Evolutionary conservation across 2,888 invertebrate species (phyloP).

Genomic region (Magallana nippona): DNA sequence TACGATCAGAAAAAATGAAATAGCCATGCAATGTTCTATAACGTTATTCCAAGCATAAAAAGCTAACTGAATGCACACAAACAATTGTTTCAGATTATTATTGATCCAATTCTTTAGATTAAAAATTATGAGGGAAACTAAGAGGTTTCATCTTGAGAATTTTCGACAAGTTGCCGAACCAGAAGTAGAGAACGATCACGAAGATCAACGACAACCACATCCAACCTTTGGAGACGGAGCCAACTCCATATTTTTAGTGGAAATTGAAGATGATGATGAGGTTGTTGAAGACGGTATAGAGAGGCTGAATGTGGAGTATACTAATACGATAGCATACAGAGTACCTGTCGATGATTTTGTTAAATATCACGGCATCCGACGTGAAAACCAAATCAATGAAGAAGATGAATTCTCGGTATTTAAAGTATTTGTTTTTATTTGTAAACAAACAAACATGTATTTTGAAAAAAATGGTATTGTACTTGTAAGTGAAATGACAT

Average conservation of each 20-base stretch:
- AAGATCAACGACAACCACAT: neutral
- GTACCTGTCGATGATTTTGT: neutral
- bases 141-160: neutral
- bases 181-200: neutral
- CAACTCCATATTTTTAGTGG: slow-evolving; percentile 11
- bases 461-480: no score
- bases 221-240: neutral
- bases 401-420: neutral
- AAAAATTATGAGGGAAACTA: no score
- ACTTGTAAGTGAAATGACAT: no score
- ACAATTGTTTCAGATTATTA: no score
- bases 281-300: neutral
- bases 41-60: no score
- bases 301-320: slow-evolving; percentile 8
- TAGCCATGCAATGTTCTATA: no score
- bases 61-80: no score
- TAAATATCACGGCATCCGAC: neutral
- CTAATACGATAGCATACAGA: slow-evolving; percentile 10
- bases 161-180: neutral
- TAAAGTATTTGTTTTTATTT: neutral
- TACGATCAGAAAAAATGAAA: no score
- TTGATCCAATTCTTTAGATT: no score
- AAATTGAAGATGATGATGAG: neutral
- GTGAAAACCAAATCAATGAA: neutral
- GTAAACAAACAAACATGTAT: no score